These are phyloP conservation scores for Meiosimyza platycephala DNA, from an alignment of 2,888 invertebrate species.

Conservation along the genomic window DNA sequence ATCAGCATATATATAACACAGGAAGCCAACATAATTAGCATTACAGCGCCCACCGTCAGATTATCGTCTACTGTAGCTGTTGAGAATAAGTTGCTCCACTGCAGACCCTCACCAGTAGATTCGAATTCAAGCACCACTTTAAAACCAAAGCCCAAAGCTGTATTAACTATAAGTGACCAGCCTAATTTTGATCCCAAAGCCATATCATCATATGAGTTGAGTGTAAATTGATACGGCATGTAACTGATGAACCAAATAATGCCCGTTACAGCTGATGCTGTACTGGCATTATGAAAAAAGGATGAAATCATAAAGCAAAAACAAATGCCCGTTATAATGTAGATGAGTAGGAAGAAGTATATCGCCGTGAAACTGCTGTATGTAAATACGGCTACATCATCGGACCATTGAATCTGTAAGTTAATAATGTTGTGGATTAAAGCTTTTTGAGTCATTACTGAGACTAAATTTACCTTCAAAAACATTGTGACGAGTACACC, in stretches of 20 bases:
- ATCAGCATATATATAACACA: conserved; percentile 72
- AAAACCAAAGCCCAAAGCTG: conserved; percentile 82
- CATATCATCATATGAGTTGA: conserved; percentile 74
- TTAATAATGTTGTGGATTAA: neutral
- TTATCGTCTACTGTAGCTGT: conserved; percentile 75
- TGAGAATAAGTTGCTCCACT: conserved; percentile 69
- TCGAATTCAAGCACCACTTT: conserved; percentile 75
- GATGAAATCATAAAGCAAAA: conserved; percentile 82
- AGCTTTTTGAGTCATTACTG: too few relatives aligned
- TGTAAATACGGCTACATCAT: conserved; percentile 73
- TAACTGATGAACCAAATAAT: conserved; percentile 79
- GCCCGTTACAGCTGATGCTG: conserved; percentile 81
- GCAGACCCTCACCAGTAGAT: conserved; percentile 74
- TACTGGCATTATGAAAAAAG: conserved; percentile 82
- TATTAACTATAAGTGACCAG: conserved; percentile 77
- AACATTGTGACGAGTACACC: conserved; percentile 19
- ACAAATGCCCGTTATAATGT: conserved; percentile 75
- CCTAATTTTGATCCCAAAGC: conserved; percentile 71
- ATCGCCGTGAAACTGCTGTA: conserved; percentile 75
- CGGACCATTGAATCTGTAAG: conserved; percentile 55
- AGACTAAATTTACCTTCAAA: conserved; percentile 63
- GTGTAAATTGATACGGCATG: conserved; percentile 76
- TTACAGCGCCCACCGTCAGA: conserved; percentile 76
- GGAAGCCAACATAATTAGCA: conserved; percentile 73
- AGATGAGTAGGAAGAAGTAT: conserved; percentile 77